Percentiles rank a stretch among this genome's conserved stretches.
These are phyloP conservation scores for Chymomyza amoena DNA, from an alignment of 2,888 invertebrate species.

Conservation along the genomic window DNA sequence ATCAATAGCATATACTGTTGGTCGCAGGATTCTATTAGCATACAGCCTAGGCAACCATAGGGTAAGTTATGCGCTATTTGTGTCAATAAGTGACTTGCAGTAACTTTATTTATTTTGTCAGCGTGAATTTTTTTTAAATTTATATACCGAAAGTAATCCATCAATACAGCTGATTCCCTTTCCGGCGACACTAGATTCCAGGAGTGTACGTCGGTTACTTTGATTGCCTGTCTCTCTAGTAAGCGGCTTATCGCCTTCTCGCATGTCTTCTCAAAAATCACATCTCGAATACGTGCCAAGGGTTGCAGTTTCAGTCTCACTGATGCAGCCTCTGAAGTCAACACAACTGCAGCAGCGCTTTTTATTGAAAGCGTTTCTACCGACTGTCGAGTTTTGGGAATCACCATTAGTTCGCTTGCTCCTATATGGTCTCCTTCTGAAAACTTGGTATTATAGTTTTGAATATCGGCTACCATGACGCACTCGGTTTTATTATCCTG, in stretches of 20 bases:
- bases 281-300: conserved; percentile 51
- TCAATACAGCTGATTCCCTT: conserved; percentile 90
- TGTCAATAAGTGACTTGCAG: conserved; percentile 94
- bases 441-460: conserved; percentile 84
- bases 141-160: conserved; percentile 84
- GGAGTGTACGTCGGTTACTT: conserved; percentile 91
- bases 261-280: conserved; percentile 33
- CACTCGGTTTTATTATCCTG: conserved; percentile 23
- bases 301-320: conserved; percentile 59
- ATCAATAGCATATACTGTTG: conserved; percentile 96
- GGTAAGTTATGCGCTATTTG: conserved; percentile 94
- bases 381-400: neutral
- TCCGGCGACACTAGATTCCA: conserved; percentile 87
- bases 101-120: conserved; percentile 98
- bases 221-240: conserved; percentile 81
- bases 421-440: conserved; percentile 91
- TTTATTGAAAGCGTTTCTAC: conserved; percentile 82
- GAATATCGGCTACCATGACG: conserved; percentile 53
- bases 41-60: conserved; percentile 93
- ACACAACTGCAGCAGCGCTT: conserved; percentile 93
- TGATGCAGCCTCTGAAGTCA: conserved; percentile 89
- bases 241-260: conserved; percentile 30
- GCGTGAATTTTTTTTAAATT: conserved; percentile 88
- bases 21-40: conserved; percentile 96
- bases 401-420: conserved; percentile 39